A percentile compares a stretch with the other conserved stretches of the same genome.
Conservation (phyloP, 2,888 invertebrate species). For the Cenopis cana region DNA sequence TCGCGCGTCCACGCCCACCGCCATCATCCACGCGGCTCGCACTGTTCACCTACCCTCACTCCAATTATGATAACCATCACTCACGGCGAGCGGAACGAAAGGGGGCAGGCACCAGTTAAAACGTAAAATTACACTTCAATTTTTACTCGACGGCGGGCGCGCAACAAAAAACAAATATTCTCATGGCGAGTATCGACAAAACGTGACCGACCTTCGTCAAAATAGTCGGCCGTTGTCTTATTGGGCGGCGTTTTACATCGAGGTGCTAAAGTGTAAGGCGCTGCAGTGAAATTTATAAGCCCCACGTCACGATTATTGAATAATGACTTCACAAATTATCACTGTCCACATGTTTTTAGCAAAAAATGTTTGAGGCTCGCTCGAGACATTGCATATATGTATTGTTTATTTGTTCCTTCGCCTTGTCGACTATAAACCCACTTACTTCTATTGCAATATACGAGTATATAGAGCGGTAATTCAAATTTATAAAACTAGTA, state of each 20-base stretch:
- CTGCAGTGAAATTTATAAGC: slow-evolving; percentile 81
- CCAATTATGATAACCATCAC: slow-evolving; percentile 85
- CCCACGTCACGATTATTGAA: slow-evolving; percentile 81
- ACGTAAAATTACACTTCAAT: slow-evolving; percentile 84
- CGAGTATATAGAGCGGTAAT: background rate
- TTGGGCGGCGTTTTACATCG: slow-evolving; percentile 79
- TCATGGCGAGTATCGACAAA: slow-evolving; percentile 83
- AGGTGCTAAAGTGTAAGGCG: slow-evolving; percentile 85
- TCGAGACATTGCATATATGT: background rate
- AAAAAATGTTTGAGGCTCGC: slow-evolving; percentile 1
- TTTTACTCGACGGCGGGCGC: slow-evolving; percentile 80
- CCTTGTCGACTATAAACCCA: too few relatives aligned
- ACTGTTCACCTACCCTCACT: slow-evolving; percentile 79
- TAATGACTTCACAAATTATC: slow-evolving; percentile 77
- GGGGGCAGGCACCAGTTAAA: slow-evolving; percentile 83
- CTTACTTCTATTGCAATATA: too few relatives aligned
- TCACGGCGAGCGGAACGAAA: slow-evolving; percentile 85
- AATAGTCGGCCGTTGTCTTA: slow-evolving; percentile 82
- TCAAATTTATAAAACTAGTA: background rate
- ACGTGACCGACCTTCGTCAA: slow-evolving; percentile 85
- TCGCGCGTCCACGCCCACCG: slow-evolving; percentile 72
- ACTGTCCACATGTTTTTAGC: slow-evolving; percentile 59
- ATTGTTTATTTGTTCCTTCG: background rate
- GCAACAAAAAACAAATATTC: slow-evolving; percentile 85
- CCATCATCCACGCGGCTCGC: slow-evolving; percentile 68